These are phyloP conservation scores for Portevinia maculata DNA, from an alignment of 2,888 invertebrate species.

Conservation along the genomic window DNA sequence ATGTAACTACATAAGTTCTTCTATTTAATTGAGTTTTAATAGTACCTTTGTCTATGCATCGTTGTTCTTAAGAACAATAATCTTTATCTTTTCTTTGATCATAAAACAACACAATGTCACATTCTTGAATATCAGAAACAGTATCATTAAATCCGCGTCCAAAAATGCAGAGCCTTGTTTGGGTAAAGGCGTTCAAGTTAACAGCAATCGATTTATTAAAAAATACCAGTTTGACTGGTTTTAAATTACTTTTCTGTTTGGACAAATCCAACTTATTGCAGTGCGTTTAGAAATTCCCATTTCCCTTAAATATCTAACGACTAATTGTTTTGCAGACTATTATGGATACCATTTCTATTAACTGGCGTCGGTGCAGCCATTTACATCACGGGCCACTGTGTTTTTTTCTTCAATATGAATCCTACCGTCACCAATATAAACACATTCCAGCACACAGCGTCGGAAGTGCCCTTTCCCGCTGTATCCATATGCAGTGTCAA, in stretches of 20 bases:
- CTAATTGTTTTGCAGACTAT: constrained; percentile 67
- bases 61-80: too few species aligned
- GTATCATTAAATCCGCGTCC: background rate
- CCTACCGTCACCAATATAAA: constrained; percentile 77
- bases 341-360: constrained; percentile 79
- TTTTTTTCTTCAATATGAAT: constrained; percentile 76
- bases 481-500: constrained; percentile 78
- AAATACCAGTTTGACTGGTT: constrained; percentile 80
- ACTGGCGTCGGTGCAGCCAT: constrained; percentile 76
- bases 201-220: constrained; percentile 79
- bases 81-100: too few species aligned
- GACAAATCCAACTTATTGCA: constrained; percentile 78
- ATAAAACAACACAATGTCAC: too few species aligned
- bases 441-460: constrained; percentile 60
- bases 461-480: constrained; percentile 75
- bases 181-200: constrained; percentile 75
- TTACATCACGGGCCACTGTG: constrained; percentile 75
- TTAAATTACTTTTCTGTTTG: constrained; percentile 78
- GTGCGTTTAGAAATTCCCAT: constrained; percentile 44
- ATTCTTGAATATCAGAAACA: background rate
- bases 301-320: background rate
- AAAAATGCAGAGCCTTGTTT: constrained; percentile 40
- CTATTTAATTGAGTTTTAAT: too few species aligned
- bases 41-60: too few species aligned
- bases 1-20: background rate